Conservation (phyloP, 64 coral and sea anemone species). For the Stylophora pistillata region DNA sequence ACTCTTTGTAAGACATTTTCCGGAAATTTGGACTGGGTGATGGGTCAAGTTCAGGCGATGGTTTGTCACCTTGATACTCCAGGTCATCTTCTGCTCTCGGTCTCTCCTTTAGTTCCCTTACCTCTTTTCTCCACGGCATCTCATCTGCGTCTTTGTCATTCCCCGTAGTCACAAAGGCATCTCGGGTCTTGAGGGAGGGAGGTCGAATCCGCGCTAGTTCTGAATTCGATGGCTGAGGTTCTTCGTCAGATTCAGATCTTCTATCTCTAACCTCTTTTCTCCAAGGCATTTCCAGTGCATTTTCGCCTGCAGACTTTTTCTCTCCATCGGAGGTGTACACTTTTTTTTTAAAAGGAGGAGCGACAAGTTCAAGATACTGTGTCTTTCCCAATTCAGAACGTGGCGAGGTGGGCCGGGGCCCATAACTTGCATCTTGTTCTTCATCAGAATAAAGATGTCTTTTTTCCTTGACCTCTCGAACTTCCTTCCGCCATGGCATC, state of each 20-base stretch:
- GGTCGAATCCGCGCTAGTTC: slow-evolving; percentile 1
- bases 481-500: slow-evolving; percentile 39
- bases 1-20: slow-evolving; percentile 56
- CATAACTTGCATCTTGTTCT: neutral
- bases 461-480: slow-evolving; percentile 18
- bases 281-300: slow-evolving; percentile 14
- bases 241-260: neutral
- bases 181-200: slow-evolving; percentile 35
- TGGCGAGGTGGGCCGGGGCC: slow-evolving; percentile 2
- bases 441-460: neutral
- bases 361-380: slow-evolving; percentile 24
- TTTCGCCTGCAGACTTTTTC: neutral
- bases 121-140: slow-evolving; percentile 42
- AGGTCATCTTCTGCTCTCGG: slow-evolving; percentile 10
- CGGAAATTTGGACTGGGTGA: slow-evolving; percentile 5
- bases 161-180: slow-evolving; percentile 15
- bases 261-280: slow-evolving; percentile 25
- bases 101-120: slow-evolving; percentile 23
- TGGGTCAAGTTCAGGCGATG: neutral
- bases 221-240: neutral
- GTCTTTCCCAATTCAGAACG: slow-evolving; percentile 29
- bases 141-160: slow-evolving; percentile 26
- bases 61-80: slow-evolving; percentile 11
- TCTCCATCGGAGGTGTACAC: neutral
- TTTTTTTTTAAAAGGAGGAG: slow-evolving; percentile 14